Base-by-base conservation (phyloP, 2,797 vertebrate species). In the Sphenopsis melanotis region DNA sequence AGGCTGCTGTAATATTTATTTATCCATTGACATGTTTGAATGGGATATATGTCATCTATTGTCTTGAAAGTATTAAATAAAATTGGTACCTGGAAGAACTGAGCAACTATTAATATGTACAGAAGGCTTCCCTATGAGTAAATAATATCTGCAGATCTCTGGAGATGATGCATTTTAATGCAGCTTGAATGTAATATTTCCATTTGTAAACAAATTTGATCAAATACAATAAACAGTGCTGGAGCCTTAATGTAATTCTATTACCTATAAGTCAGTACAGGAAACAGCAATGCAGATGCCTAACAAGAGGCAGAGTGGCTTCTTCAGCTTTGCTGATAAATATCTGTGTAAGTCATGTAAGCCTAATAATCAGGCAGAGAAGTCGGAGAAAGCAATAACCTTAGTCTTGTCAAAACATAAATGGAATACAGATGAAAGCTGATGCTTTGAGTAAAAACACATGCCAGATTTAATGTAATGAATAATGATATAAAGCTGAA, bases 121-220 rank as follows among this genome's bases (percentile, higher is more conserved):
- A 93, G 59, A 72, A 89, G 55, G 37, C 27, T 95, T 68, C 29
- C 13, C 26, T 75, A 13, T 34, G 57, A 87, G 63, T 84, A 92
- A 86, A 80, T 22, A 52, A 37, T 60, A 61, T 55, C 47, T 90
- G 24, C 46, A 93, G 44, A 72, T 91, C 83, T 85, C 80, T 93
- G 56, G 59, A 83, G 77, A 83, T 95, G 6, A 93, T 86, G 90
- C 64, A 76, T 93, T 84, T 92, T 89, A 89, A 76, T 79, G 49
- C 24, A 79, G 36, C 34, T 92, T 41, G 68, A 89, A 83, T 75
- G 34, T 42, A 83, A 66, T 71, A 55, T 83, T 93, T 91, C 76
- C 23, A 71, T 75, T 89, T 93, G 79, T 75, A 94, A 89, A 89
- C 57, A 91, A 65, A 93, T 89, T 76, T 81, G 61, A 92, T 93